A percentile compares a stretch with the other conserved stretches of the same genome.
Conservation (phyloP, 2,113 vertebrate genomes). For the Trinectes maculatus region DNA sequence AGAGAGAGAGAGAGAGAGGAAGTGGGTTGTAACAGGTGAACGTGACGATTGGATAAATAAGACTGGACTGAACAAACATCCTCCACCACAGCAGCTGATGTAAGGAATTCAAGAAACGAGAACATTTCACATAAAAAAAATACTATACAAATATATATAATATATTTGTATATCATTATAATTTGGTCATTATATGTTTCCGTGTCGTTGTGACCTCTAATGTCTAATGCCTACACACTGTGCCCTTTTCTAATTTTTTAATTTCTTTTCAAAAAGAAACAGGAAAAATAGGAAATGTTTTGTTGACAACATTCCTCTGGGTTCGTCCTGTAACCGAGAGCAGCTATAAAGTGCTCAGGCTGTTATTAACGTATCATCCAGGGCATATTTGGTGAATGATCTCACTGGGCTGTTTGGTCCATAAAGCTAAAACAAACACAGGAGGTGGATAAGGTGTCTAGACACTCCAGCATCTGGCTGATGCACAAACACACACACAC, state of each 20-base stretch:
- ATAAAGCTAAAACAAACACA: conserved; percentile 9
- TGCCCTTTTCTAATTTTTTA: no score
- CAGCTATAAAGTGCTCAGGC: conserved; percentile 3
- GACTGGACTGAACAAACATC: no score
- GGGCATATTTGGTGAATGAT: conserved; percentile 13
- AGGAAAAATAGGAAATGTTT: no score
- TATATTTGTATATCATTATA: background rate
- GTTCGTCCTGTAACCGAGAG: background rate
- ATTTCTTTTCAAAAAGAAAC: no score
- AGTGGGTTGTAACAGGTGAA: no score
- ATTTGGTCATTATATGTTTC: background rate
- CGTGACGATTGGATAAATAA: no score
- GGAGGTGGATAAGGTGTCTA: conserved; percentile 26
- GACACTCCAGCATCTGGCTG: conserved; percentile 22
- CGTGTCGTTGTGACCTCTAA: background rate
- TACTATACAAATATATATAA: no score
- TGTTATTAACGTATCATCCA: conserved; percentile 1
- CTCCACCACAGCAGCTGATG: background rate
- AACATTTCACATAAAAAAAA: no score
- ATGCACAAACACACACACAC: background rate
- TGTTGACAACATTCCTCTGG: no score
- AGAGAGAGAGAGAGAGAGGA: no score
- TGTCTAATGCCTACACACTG: conserved; percentile 1
- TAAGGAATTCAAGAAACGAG: background rate
- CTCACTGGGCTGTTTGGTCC: conserved; percentile 15